These are phyloP conservation scores for Heliothis peltigera DNA, from an alignment of 2,888 invertebrate species.

Conservation along the genomic window DNA sequence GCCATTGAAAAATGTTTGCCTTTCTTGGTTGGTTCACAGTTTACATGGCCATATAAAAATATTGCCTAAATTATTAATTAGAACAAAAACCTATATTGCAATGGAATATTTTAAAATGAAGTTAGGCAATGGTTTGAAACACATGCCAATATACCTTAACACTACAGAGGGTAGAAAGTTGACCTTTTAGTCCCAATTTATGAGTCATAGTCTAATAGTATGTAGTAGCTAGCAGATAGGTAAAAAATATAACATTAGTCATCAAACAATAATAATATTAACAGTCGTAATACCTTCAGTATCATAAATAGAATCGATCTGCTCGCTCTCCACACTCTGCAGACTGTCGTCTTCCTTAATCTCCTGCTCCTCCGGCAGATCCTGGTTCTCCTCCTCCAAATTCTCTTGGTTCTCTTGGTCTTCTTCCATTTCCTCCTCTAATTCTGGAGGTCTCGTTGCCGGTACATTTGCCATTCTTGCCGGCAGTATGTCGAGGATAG, in stretches of 20 bases:
- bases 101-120: too few species aligned
- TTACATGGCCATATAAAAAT: background rate
- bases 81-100: too few species aligned
- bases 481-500: constrained; percentile 92
- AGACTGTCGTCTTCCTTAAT: constrained; percentile 82
- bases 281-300: constrained; percentile 75
- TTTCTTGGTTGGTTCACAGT: constrained; percentile 28
- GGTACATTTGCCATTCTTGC: constrained; percentile 73
- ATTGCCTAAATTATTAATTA: background rate
- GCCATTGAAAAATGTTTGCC: constrained; percentile 56
- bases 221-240: background rate
- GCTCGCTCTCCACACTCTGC: constrained; percentile 93
- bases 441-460: constrained; percentile 40
- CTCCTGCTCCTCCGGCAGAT: constrained; percentile 47
- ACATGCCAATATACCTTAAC: too few species aligned
- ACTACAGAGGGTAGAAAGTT: too few species aligned
- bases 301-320: constrained; percentile 91
- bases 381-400: constrained; percentile 55
- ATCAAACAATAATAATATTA: constrained; percentile 1
- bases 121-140: too few species aligned
- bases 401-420: constrained; percentile 62
- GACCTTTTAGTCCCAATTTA: too few species aligned
- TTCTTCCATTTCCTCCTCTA: constrained; percentile 56
- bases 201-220: too few species aligned
- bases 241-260: background rate